Evolutionary conservation across 1,140 invertebrate species (phyloP), one percentile per base, ranked within the genome.

Genomic region (Euwallacea similis): DNA sequence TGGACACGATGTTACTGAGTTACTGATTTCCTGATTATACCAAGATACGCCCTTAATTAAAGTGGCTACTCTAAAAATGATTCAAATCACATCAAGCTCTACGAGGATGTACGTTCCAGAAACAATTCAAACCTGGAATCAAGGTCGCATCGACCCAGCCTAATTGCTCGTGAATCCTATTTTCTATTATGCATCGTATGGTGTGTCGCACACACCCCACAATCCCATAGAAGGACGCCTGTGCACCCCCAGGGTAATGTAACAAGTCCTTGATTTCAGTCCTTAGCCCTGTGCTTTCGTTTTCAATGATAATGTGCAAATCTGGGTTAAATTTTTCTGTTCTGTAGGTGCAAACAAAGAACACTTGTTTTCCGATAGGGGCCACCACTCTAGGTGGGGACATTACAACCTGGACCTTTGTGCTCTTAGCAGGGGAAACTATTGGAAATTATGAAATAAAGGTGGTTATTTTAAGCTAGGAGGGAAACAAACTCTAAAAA

Each of bases 281-380:
- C 10, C 54, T 42, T 42, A 60, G 7, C 10, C 47, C 65, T 43
- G 46, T 73, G 62, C 71, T 71, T 10, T 67, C 47, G 61, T 66
- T 71, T 54, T 68, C 50, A 43, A 75, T 65, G 7, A 47, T 58
- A 43, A 72, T 53, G 21, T 72, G 43, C 44, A 70, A 62, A 53
- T 75, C 44, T 47, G 11, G 8, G 7, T 63, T 65, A 8, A 69
- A 10, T 47, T 72, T 59, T 64, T 60, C 21, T 15, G 60, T 84
- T 56, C 83, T 72, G 75, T 87, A 88, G 33, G 81, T 83, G 78
- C 87, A 88, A 16, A 78, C 83, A 74, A 87, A 84, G 61, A 72
- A 71, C 42, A 86, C 79, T 59, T 74, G 71, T 44, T 76, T 73
- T 44, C 84, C 81, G 21, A 82, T 75, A 21, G 78, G 73, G 56